A percentile compares a stretch with the other conserved stretches of the same genome.
Evolutionary conservation across 2,888 invertebrate species (phyloP).

Genomic region (Monochamus alternatus): DNA sequence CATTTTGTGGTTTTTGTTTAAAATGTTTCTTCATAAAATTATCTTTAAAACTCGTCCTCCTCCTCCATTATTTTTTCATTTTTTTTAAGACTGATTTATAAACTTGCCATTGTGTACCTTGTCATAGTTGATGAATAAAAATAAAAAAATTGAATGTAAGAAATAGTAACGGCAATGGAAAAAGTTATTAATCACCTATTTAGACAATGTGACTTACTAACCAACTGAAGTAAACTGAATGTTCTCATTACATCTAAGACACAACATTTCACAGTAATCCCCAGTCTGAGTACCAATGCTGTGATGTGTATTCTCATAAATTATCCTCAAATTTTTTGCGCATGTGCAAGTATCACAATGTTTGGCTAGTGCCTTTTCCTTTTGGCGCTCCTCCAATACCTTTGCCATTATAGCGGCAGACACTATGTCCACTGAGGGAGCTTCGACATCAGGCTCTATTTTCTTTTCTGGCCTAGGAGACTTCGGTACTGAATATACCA

Average conservation of each 20-base stretch:
- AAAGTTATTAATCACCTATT: too few species aligned
- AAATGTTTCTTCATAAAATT: too few species aligned
- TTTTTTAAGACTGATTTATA: too few species aligned
- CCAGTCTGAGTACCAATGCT: conserved; percentile 80
- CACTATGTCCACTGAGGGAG: conserved; percentile 81
- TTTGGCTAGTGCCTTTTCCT: conserved; percentile 83
- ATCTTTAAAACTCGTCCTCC: too few species aligned
- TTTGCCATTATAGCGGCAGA: conserved; percentile 94
- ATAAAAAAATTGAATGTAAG: too few species aligned
- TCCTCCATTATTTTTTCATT: too few species aligned
- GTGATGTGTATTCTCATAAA: conserved; percentile 75
- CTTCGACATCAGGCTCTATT: conserved; percentile 73
- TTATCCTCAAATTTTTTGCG: conserved; percentile 72
- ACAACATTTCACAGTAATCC: conserved; percentile 73
- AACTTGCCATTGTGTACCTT: too few species aligned
- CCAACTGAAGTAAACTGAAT: conserved; percentile 45
- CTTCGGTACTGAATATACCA: conserved; percentile 80
- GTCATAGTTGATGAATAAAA: too few species aligned
- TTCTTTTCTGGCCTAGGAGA: conserved; percentile 66
- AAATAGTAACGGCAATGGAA: too few species aligned
- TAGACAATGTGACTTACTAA: conserved; percentile 37
- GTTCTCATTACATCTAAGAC: conserved; percentile 76
- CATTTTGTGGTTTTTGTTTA: too few species aligned
- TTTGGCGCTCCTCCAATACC: conserved; percentile 89
- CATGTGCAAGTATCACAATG: conserved; percentile 90